phyloP scores from a whole-genome alignment of 1,140 invertebrate genomes.

The Luehdorfia chinensis region DNA sequence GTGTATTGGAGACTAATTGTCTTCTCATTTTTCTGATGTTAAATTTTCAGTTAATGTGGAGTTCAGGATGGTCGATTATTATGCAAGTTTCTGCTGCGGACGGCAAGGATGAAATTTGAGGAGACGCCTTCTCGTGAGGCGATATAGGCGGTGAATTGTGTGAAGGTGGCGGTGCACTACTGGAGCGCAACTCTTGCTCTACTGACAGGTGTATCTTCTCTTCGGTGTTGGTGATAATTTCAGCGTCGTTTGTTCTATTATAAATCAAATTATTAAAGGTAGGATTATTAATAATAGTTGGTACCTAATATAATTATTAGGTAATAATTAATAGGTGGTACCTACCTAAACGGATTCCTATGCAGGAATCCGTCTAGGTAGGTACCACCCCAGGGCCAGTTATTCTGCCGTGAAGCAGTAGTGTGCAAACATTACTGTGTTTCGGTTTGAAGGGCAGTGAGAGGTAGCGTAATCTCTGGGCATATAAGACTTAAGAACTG shows the following conservation, averaged over 20 bases:
- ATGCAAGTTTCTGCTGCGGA: constrained; percentile 41
- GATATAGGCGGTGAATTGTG: constrained; percentile 33
- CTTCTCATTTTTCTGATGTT: constrained; percentile 25
- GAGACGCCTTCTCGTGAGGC: constrained; percentile 17
- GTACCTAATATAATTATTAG: too few species aligned
- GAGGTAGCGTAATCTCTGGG: too few species aligned
- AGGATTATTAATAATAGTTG: too few species aligned
- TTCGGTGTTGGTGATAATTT: constrained; percentile 26
- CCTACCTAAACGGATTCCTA: too few species aligned
- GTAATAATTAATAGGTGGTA: too few species aligned
- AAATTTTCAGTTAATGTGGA: constrained; percentile 12
- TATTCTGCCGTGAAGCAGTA: too few species aligned
- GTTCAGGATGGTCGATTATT: constrained; percentile 30
- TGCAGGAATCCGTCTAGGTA: too few species aligned
- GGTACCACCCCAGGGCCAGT: too few species aligned
- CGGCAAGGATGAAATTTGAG: constrained; percentile 8
- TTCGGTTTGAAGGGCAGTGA: too few species aligned
- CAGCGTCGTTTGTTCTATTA: constrained; percentile 34
- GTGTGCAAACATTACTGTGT: too few species aligned
- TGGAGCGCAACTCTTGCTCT: constrained; percentile 43
- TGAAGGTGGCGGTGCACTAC: constrained; percentile 47
- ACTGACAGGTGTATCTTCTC: constrained; percentile 40
- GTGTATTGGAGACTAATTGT: constrained; percentile 20
- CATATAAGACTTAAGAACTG: too few species aligned
- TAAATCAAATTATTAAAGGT: too few species aligned